Conservation (phyloP, 2,888 invertebrate genomes). For the Archips xylosteana region DNA sequence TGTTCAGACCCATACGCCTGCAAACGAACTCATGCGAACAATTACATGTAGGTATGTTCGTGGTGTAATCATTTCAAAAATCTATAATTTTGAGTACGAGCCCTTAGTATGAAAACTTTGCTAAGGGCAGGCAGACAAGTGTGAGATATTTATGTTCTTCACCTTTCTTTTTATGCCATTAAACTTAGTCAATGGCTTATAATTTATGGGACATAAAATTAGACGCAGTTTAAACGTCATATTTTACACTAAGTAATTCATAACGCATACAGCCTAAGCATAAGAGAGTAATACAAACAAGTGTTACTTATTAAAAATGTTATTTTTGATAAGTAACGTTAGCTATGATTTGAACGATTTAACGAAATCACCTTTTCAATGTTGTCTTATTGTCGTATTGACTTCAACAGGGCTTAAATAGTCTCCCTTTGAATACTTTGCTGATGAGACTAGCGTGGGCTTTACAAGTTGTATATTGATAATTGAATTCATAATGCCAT, state of each 20-base stretch:
- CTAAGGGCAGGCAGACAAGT: neutral
- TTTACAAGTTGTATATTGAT: slow-evolving; percentile 33
- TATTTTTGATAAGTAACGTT: too few relatives aligned
- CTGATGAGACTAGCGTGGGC: slow-evolving; percentile 35
- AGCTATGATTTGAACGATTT: neutral
- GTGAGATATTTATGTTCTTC: too few relatives aligned
- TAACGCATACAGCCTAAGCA: too few relatives aligned
- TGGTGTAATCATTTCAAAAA: neutral
- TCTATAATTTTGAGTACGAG: neutral
- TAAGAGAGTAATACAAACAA: too few relatives aligned
- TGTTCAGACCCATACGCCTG: neutral
- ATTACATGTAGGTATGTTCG: neutral
- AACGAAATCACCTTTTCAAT: neutral
- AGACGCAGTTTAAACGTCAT: too few relatives aligned
- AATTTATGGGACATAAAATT: neutral
- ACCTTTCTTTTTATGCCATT: too few relatives aligned
- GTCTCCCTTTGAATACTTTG: slow-evolving; percentile 24
- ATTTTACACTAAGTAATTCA: too few relatives aligned
- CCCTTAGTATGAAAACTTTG: too few relatives aligned
- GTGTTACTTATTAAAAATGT: too few relatives aligned
- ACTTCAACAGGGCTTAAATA: neutral
- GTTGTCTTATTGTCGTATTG: neutral
- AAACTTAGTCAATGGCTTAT: neutral
- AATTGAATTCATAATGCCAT: slow-evolving; percentile 35
- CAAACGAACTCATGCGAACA: neutral